These are phyloP conservation scores for Hofmannophila pseudospretella DNA, from an alignment of 2,888 invertebrate genomes.

Conservation along the genomic window DNA sequence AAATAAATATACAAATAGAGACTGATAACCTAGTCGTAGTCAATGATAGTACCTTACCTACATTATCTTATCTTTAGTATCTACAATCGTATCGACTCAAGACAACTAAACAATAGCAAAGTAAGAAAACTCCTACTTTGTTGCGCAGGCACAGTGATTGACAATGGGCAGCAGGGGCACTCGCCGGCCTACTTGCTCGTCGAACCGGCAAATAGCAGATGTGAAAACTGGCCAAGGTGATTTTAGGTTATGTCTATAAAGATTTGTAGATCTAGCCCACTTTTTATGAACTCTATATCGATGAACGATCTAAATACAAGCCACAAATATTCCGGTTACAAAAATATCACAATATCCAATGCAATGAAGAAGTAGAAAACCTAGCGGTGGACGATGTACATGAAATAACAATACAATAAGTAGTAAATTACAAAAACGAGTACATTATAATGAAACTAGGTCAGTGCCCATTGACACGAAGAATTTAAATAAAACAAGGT, in stretches of 20 bases:
- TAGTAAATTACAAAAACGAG: no score
- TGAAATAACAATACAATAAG: no score
- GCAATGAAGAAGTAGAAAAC: no score
- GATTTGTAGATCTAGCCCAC: neutral
- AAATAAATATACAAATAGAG: no score
- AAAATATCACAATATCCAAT: no score
- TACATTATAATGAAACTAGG: no score
- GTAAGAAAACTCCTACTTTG: constrained; percentile 5
- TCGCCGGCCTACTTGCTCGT: constrained; percentile 51
- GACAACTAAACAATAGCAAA: constrained; percentile 13
- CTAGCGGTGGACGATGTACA: no score
- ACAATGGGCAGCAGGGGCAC: constrained; percentile 53
- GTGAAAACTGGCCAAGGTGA: constrained; percentile 68
- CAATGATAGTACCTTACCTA: no score
- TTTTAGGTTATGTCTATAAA: constrained; percentile 11
- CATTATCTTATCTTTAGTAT: neutral
- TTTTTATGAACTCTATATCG: neutral
- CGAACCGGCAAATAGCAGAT: constrained; percentile 56
- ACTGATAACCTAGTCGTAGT: no score
- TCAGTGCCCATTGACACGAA: no score
- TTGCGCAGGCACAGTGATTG: constrained; percentile 36
- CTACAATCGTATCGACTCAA: constrained; percentile 1
- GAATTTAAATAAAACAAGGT: no score
- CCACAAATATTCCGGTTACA: no score
- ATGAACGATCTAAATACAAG: constrained; percentile 4